phyloP scores from a whole-genome alignment of 2,888 invertebrate species.

The Amphimallon solstitiale region DNA sequence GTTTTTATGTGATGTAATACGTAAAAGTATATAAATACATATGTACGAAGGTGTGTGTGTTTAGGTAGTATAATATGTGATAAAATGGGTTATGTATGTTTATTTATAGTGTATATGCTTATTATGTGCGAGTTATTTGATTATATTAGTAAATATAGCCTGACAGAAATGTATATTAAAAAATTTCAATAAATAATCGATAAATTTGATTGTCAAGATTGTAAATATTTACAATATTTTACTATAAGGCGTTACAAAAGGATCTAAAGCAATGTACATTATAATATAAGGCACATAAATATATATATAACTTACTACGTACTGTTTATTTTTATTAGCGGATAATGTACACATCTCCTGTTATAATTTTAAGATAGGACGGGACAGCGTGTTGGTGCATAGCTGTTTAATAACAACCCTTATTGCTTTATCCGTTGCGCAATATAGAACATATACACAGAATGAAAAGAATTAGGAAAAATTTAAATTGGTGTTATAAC shows the following conservation, averaged over 20 bases:
- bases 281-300: slow-evolving; percentile 34
- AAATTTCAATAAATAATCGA: slow-evolving; percentile 31
- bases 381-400: slow-evolving; percentile 31
- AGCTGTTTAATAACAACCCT: slow-evolving; percentile 39
- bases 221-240: slow-evolving; percentile 38
- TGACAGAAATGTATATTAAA: slow-evolving; percentile 34
- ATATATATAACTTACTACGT: slow-evolving; percentile 36
- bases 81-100: slow-evolving; percentile 30
- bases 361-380: slow-evolving; percentile 35
- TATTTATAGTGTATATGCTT: slow-evolving; percentile 32
- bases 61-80: slow-evolving; percentile 23
- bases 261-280: slow-evolving; percentile 32
- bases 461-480: slow-evolving; percentile 34
- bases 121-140: slow-evolving; percentile 31
- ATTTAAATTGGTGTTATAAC: slow-evolving; percentile 35
- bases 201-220: slow-evolving; percentile 32
- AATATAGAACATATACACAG: slow-evolving; percentile 37
- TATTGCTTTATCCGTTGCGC: slow-evolving; percentile 36
- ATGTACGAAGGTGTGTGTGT: not conserved
- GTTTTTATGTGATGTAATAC: too few relatives aligned
- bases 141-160: slow-evolving; percentile 33
- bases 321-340: slow-evolving; percentile 38
- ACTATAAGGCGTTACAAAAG: slow-evolving; percentile 28
- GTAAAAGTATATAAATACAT: too few relatives aligned
- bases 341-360: slow-evolving; percentile 37